Evolutionary conservation across 2,888 invertebrate species (phyloP).

Genomic region (Pedicia rivosa): DNA sequence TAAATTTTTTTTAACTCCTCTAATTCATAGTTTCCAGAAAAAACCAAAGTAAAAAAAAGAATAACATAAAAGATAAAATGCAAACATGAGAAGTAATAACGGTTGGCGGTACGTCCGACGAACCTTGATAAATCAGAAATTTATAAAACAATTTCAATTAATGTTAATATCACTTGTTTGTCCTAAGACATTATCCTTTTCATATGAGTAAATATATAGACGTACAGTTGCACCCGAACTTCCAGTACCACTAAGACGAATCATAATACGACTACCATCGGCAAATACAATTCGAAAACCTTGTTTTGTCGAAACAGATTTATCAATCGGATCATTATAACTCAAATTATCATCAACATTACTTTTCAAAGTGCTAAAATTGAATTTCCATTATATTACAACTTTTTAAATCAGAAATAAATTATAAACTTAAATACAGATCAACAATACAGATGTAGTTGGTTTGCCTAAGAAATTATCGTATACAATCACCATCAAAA

Average conservation of each 20-base stretch:
- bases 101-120: conserved; percentile 86
- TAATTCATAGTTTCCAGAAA: too few species aligned
- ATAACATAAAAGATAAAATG: too few species aligned
- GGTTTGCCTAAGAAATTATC: conserved; percentile 97
- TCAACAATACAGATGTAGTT: conserved; percentile 92
- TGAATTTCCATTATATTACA: not conserved
- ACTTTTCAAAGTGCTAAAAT: conserved; percentile 52
- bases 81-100: conserved; percentile 65
- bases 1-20: too few species aligned
- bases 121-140: conserved; percentile 66
- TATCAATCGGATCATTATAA: conserved; percentile 92
- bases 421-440: conserved; percentile 13
- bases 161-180: conserved; percentile 60
- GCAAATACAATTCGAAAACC: conserved; percentile 87
- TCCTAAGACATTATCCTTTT: conserved; percentile 49
- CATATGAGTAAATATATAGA: conserved; percentile 90
- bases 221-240: conserved; percentile 94
- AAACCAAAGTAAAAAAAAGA: too few species aligned
- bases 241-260: conserved; percentile 93
- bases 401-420: not conserved
- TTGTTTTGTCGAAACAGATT: conserved; percentile 74
- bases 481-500: conserved; percentile 90
- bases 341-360: conserved; percentile 82
- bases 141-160: conserved; percentile 75
- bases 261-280: conserved; percentile 87